These are phyloP conservation scores for Heliconius aoede DNA, from an alignment of 2,888 invertebrate species.

Conservation along the genomic window DNA sequence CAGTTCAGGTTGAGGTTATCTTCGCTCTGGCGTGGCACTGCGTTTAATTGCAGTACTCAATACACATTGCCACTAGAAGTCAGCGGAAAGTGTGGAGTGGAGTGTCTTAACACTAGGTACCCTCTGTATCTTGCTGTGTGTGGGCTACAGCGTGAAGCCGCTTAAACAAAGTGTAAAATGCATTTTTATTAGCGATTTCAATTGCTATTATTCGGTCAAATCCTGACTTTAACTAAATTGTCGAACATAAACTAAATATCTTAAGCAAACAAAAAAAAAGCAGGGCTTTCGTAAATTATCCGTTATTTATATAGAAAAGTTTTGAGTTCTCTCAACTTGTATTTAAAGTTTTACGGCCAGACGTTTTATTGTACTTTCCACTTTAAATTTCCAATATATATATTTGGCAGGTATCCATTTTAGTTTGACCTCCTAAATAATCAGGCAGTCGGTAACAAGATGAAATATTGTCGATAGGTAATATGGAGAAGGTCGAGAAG, in stretches of 20 bases:
- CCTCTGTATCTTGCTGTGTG: no score
- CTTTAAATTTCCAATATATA: slow-evolving; percentile 24
- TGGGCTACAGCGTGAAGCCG: no score
- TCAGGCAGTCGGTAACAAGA: slow-evolving; percentile 8
- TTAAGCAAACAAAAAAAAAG: neutral
- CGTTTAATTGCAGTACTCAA: no score
- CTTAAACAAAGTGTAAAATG: no score
- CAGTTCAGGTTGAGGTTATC: no score
- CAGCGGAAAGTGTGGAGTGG: no score
- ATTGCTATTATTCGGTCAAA: neutral
- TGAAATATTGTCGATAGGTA: neutral
- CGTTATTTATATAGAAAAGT: slow-evolving; percentile 20
- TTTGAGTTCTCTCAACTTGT: slow-evolving; percentile 5
- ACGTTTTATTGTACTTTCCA: slow-evolving; percentile 21
- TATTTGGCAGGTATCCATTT: slow-evolving; percentile 39
- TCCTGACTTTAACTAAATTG: neutral
- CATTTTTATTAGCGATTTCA: neutral
- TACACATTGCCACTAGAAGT: no score
- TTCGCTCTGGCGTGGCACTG: no score
- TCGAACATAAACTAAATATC: neutral
- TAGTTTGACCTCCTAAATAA: slow-evolving; percentile 23
- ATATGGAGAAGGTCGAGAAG: neutral
- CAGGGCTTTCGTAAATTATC: neutral
- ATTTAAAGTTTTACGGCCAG: slow-evolving; percentile 5
- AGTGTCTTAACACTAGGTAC: no score